Percentiles rank a stretch among this genome's conserved stretches.
phyloP scores from a whole-genome alignment of 2,113 vertebrate genomes.

The Gobio gobio region DNA sequence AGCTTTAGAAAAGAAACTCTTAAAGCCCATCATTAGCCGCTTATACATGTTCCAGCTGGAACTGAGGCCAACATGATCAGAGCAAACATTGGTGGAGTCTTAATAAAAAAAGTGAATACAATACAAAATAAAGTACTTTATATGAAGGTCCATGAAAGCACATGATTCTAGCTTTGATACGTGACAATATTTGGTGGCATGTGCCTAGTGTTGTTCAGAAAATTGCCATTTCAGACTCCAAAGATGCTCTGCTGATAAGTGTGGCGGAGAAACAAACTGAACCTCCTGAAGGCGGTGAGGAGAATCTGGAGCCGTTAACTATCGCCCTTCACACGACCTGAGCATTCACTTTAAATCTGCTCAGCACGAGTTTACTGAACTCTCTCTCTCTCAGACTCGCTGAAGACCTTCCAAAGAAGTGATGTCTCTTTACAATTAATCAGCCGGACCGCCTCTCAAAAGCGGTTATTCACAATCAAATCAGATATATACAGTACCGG shows the following conservation, averaged over 20 bases:
- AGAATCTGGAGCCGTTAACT: not conserved
- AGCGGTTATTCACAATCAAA: too few relatives aligned
- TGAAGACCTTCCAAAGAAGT: not conserved
- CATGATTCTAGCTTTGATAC: not conserved
- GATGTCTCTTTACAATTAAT: too few relatives aligned
- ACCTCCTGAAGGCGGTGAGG: conserved; percentile 29
- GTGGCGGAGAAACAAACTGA: conserved; percentile 15
- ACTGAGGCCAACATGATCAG: not conserved
- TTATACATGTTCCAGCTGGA: not conserved
- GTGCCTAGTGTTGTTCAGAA: conserved; percentile 27
- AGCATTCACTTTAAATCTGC: not conserved
- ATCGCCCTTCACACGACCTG: not conserved
- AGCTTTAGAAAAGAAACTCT: not conserved
- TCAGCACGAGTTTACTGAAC: not conserved
- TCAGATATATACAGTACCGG: too few relatives aligned
- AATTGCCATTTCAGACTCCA: conserved; percentile 32
- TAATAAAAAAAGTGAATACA: not conserved
- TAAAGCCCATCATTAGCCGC: not conserved
- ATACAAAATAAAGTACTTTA: not conserved
- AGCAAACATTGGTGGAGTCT: too few relatives aligned
- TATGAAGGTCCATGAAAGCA: not conserved
- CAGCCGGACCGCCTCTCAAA: too few relatives aligned
- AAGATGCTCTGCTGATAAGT: conserved; percentile 28
- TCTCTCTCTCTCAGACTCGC: not conserved
- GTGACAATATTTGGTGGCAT: conserved; percentile 26